A percentile compares a stretch with the other conserved stretches of the same genome.
These are phyloP conservation scores for Brachyhypopomus gauderio DNA, from an alignment of 2,113 vertebrate species.

Conservation along the genomic window DNA sequence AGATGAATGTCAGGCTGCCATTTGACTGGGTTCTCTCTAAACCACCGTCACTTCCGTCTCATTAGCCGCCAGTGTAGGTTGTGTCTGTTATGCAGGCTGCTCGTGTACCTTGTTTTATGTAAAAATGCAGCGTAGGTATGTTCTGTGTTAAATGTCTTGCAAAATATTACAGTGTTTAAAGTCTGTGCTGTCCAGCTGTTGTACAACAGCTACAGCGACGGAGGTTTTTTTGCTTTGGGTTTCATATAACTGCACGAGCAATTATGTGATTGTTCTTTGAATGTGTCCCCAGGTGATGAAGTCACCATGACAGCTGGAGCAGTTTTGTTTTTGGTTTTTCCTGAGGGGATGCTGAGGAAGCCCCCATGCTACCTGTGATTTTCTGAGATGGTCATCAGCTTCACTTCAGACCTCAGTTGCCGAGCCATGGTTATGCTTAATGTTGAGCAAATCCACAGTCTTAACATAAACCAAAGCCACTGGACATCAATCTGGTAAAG, in stretches of 20 bases:
- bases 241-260: background rate
- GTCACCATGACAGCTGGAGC: conserved; percentile 61
- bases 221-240: background rate
- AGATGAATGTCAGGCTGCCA: conserved; percentile 32
- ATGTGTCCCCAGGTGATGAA: conserved; percentile 59
- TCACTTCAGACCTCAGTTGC: conserved; percentile 46
- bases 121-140: too few relatives aligned
- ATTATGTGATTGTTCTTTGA: background rate
- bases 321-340: conserved; percentile 59
- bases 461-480: conserved; percentile 80
- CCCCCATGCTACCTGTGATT: conserved; percentile 17
- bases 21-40: conserved; percentile 16
- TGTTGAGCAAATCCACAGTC: conserved; percentile 80
- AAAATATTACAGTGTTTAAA: background rate
- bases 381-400: conserved; percentile 36
- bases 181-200: background rate
- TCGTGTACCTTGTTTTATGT: background rate
- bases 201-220: background rate
- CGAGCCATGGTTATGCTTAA: conserved; percentile 84
- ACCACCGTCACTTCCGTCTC: conserved; percentile 37
- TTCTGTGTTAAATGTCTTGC: too few relatives aligned
- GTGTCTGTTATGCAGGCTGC: background rate
- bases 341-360: conserved; percentile 64
- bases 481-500: conserved; percentile 81
- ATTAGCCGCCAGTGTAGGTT: conserved; percentile 23